Base-by-base conservation (phyloP, 2,113 vertebrate species). In the Crotalus viridis region DNA sequence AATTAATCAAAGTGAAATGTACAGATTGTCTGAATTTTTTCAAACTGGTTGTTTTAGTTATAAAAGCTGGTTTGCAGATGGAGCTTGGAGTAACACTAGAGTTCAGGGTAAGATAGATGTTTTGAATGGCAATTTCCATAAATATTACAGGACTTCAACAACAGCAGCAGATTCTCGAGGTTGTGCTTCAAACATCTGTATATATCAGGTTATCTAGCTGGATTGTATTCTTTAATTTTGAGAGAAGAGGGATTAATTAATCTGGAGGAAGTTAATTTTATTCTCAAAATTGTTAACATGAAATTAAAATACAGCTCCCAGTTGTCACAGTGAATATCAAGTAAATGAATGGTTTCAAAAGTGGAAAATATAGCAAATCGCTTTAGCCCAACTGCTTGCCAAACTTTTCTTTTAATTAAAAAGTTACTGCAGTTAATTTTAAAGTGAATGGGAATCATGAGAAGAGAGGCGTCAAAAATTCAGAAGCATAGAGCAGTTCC, bases 1-100 rank as follows among this genome's bases (percentile, higher is more conserved):
- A 48, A 89, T 92, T 89, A 89, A 92, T 74, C 91, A 92, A 88
- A 81, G 51, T 74, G 55, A 19, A 22, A 39, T 56, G 88, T 39
- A 56, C 10, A 57, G 33, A 57, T 33, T 89, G 54, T 2, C 87
- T 57, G 52, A 56, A 74, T 52, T 4, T 55, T 52, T 61, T 33
- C n/a, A 92, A 33, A 69, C 6, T 10, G 19, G 48, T 64, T 43
- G 15, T 17, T 39, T 89, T 74, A 92, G n/a, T 55, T 89, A 22
- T 92, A 74, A 92, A 56, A 85, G 17, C 74, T 81, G 7, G 33
- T 9, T 9, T 81, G 17, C 33, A 81, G 33, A 9, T 39, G 22
- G 5, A 21, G 9, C 12, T 7, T 74, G 51, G 22, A 28, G 39
- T 57, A 28, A 8, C 5, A 1, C n/a, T 85, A 54, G 48, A 51